These are phyloP conservation scores for Bombus waltoni DNA, from an alignment of 1,140 invertebrate genomes.

Conservation along the genomic window DNA sequence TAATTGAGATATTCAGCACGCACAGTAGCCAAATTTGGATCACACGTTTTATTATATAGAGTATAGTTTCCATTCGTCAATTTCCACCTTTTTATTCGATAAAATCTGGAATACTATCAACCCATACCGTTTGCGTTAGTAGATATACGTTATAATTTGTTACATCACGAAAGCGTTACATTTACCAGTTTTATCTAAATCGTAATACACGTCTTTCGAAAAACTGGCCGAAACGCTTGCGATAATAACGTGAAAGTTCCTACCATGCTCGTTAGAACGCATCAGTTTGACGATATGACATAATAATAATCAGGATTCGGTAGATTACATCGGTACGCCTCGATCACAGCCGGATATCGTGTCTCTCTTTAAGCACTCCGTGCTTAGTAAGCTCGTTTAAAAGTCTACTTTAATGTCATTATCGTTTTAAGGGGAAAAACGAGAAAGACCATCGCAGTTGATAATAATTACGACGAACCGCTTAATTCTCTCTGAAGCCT, in stretches of 20 bases:
- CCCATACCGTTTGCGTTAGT: too few species aligned
- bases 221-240: background rate
- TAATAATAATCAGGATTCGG: constrained; percentile 9
- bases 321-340: constrained; percentile 1
- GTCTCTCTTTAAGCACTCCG: background rate
- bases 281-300: constrained; percentile 1
- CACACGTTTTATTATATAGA: too few species aligned
- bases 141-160: too few species aligned
- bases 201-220: background rate
- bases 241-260: background rate
- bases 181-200: background rate
- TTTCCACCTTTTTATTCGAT: too few species aligned
- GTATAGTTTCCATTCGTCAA: too few species aligned
- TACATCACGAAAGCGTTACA: background rate
- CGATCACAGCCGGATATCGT: background rate
- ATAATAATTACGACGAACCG: constrained; percentile 10
- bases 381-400: constrained; percentile 21
- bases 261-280: constrained; percentile 16
- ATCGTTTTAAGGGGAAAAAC: background rate
- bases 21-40: too few species aligned
- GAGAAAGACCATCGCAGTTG: too few species aligned
- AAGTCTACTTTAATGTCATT: background rate
- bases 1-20: background rate
- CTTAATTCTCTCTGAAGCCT: background rate
- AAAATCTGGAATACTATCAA: too few species aligned